Conservation (phyloP, 2,888 invertebrate genomes). For the Drosophila atripex region DNA sequence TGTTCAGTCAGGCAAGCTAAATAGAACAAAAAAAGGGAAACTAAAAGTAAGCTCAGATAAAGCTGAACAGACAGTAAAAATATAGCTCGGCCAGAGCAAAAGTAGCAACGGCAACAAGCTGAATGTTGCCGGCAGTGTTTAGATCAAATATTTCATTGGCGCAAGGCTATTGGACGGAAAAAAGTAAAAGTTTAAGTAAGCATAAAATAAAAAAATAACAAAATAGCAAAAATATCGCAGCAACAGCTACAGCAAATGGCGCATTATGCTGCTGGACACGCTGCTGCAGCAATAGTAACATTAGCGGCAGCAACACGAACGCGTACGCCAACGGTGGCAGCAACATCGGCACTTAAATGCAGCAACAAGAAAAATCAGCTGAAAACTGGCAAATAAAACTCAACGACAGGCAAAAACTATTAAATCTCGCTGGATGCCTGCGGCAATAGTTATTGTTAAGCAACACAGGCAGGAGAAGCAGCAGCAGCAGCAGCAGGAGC, state of each 20-base stretch:
- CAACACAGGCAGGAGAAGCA: constrained; percentile 43
- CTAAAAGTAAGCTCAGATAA: constrained; percentile 19
- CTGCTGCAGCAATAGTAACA: constrained; percentile 32
- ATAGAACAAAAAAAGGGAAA: constrained; percentile 15
- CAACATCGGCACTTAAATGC: constrained; percentile 48
- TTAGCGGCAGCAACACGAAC: constrained; percentile 9
- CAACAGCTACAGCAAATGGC: constrained; percentile 46
- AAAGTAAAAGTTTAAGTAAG: constrained; percentile 34
- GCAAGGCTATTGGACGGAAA: background rate
- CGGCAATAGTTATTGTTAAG: constrained; percentile 62
- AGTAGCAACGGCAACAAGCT: constrained; percentile 1
- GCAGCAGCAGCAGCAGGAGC: constrained; percentile 10
- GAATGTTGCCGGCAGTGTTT: constrained; percentile 19
- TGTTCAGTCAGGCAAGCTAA: constrained; percentile 17
- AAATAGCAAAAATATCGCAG: background rate
- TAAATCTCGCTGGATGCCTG: constrained; percentile 66
- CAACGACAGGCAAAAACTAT: constrained; percentile 46
- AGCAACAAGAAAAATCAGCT: constrained; percentile 45
- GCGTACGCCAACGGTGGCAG: constrained; percentile 13
- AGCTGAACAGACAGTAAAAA: constrained; percentile 1
- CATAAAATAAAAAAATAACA: constrained; percentile 31
- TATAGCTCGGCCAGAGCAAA: background rate
- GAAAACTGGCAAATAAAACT: constrained; percentile 48
- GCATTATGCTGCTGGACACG: constrained; percentile 42
- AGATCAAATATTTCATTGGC: constrained; percentile 34